Base-by-base conservation (phyloP, 1,140 invertebrate genomes). In the Drosophila setifemur region DNA sequence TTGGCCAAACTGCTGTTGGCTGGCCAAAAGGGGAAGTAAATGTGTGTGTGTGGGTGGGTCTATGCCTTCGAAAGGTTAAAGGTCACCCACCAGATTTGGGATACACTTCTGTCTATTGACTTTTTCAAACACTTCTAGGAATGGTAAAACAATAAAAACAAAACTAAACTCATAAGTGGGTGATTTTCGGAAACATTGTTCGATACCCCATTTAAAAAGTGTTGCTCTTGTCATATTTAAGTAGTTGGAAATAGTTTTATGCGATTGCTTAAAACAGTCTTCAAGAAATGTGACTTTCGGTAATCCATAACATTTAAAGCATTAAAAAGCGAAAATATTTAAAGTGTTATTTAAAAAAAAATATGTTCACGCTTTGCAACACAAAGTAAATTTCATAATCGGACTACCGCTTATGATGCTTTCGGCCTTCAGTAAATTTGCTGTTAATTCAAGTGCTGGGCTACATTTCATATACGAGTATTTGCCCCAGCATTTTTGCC, bases 1-100 rank as follows among this genome's bases (percentile, higher is more conserved):
- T 64, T 66, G 54, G 35, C 35, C 57, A 77, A 73, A 70, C 26
- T 47, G 53, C 49, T 49, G 47, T 37, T 54, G n/a, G n/a, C 47
- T 64, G 33, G 43, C 55, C 40, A 40, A 73, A 47, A 39, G 28
- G 48, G 43, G 54, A 43, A 43, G 33, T 39, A 63, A 52, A 25
- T 37, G 11, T 35, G 9, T 21, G 44, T 25, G 11, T 50, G 47
- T 49, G 26, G 14, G 14, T 55, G 37, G 35, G 39, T 25, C n/a
- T n/a, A n/a, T 19, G 35, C 14, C 21, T 42, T 29, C 19, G n/a
- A 60, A 61, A 50, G 25, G 42, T 71, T 52, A 47, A 71, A 52
- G 28, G 28, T 16, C 21, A 21, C 25, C 4, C 0, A 19, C 47
- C n/a, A n/a, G 23, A 14, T 3, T 23, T 21, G 18, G 21, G 18